Evolutionary conservation across 2,113 vertebrate species (phyloP).

Genomic region (Dendropsophus ebraccatus): DNA sequence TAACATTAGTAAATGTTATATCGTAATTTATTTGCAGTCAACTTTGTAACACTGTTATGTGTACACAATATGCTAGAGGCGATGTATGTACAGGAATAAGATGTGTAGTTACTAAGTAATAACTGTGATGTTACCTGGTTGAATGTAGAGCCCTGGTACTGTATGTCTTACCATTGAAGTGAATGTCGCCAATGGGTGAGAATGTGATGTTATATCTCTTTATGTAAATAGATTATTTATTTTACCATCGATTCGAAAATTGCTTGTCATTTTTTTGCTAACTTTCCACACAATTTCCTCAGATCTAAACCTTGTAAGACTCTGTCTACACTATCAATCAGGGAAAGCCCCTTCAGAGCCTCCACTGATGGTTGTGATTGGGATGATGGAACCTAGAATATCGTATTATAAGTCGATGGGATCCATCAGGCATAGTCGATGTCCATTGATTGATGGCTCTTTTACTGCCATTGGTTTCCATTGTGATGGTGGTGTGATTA

Average conservation of each 20-base stretch:
- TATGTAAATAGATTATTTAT: slow-evolving; percentile 32
- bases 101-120: background rate
- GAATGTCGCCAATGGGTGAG: background rate
- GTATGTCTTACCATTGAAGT: background rate
- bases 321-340: too few relatives aligned
- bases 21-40: background rate
- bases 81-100: background rate
- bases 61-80: background rate
- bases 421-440: too few relatives aligned
- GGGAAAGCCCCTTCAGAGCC: too few relatives aligned
- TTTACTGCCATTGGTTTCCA: too few relatives aligned
- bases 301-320: too few relatives aligned
- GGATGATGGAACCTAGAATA: too few relatives aligned
- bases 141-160: background rate
- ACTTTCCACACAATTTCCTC: background rate
- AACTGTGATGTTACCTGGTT: background rate
- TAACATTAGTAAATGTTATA: too few relatives aligned
- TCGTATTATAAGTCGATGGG: too few relatives aligned
- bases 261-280: background rate
- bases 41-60: background rate
- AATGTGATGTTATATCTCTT: background rate
- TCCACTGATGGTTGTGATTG: too few relatives aligned
- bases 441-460: too few relatives aligned
- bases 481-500: too few relatives aligned
- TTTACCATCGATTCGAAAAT: background rate